phyloP scores from a whole-genome alignment of 2,113 vertebrate species.

The Oreotragus oreotragus region DNA sequence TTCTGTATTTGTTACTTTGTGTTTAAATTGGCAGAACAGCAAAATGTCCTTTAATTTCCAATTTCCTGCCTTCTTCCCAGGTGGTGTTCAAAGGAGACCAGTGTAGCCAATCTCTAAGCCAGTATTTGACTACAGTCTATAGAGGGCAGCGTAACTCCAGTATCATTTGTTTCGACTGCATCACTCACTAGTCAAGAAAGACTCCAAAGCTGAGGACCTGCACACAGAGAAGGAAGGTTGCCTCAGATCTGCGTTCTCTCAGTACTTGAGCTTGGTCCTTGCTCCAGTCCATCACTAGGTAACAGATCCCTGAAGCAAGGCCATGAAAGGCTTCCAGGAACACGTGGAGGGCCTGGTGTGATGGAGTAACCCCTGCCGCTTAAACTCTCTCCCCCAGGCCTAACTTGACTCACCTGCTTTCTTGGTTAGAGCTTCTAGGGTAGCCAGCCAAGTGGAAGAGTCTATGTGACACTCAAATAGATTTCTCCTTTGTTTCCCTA shows the following conservation, averaged over 20 bases:
- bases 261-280: not conserved
- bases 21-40: not conserved
- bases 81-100: not conserved
- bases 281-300: not conserved
- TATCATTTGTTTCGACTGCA: not conserved
- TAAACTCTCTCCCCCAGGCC: not conserved
- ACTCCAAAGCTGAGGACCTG: not conserved
- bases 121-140: not conserved
- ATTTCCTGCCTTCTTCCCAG: not conserved
- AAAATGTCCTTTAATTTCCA: not conserved
- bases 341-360: not conserved
- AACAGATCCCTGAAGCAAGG: not conserved
- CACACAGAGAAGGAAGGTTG: not conserved
- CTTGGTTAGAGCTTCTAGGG: not conserved
- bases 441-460: not conserved
- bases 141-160: conserved; percentile 45
- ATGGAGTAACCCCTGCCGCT: not conserved
- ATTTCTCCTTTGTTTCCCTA: not conserved
- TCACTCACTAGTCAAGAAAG: not conserved
- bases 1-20: not conserved
- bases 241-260: not conserved
- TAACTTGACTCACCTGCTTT: not conserved
- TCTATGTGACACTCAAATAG: not conserved
- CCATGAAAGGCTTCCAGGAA: not conserved
- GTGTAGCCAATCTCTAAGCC: not conserved